Percentiles rank a stretch among this genome's conserved stretches.
Evolutionary conservation across 2,888 invertebrate species (phyloP).

Genomic region (Cerastoderma edule): DNA sequence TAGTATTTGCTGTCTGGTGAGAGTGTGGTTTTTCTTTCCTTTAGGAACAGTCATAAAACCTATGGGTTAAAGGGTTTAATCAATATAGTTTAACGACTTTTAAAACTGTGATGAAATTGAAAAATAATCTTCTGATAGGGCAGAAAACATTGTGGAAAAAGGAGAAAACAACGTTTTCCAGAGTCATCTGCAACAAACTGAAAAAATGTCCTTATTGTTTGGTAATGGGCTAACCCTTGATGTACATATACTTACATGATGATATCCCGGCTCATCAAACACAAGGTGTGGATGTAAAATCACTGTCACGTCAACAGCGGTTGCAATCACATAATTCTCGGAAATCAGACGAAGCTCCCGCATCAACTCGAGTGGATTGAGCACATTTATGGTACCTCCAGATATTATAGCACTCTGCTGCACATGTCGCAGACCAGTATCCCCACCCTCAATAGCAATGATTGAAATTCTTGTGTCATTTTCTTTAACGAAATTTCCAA

Average conservation of each 20-base stretch:
- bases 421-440: slow-evolving; percentile 67
- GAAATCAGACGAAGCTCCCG: slow-evolving; percentile 75
- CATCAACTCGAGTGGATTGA: slow-evolving; percentile 77
- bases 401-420: slow-evolving; percentile 69
- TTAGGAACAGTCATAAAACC: too few relatives aligned
- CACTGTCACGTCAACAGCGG: slow-evolving; percentile 72
- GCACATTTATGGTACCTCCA: slow-evolving; percentile 75
- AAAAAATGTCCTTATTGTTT: too few relatives aligned
- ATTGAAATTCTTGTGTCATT: slow-evolving; percentile 75
- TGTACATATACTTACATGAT: slow-evolving; percentile 59
- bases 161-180: too few relatives aligned
- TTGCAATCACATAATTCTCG: slow-evolving; percentile 78
- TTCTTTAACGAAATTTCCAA: slow-evolving; percentile 73
- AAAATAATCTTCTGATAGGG: too few relatives aligned
- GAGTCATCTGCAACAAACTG: too few relatives aligned
- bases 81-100: too few relatives aligned
- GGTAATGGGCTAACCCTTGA: too few relatives aligned
- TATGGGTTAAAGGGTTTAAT: too few relatives aligned
- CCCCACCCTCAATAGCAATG: slow-evolving; percentile 73
- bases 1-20: too few relatives aligned
- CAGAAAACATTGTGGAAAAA: too few relatives aligned
- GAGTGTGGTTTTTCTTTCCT: too few relatives aligned
- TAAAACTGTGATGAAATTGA: too few relatives aligned
- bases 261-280: slow-evolving; percentile 70
- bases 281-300: slow-evolving; percentile 72